Conservation (phyloP, 1,140 invertebrate species). For the Drosophila kohkoa region DNA sequence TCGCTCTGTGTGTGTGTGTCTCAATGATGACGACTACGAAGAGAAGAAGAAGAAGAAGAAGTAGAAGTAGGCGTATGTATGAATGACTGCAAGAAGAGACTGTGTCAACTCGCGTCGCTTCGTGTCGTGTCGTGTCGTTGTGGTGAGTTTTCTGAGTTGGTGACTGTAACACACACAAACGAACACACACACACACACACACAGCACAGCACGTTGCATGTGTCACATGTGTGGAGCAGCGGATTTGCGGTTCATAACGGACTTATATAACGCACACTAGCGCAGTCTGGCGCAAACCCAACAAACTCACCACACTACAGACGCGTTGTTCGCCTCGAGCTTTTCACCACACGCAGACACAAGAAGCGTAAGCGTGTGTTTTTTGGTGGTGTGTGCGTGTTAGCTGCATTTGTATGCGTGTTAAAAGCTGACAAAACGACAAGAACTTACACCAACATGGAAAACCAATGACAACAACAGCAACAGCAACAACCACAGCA, state of each 20-base stretch:
- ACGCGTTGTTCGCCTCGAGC: constrained; percentile 15
- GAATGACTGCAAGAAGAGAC: constrained; percentile 36
- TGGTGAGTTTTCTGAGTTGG: constrained; percentile 24
- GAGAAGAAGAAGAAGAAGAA: neutral
- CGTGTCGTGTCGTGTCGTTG: neutral
- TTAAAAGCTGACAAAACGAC: constrained; percentile 67
- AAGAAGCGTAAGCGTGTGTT: neutral
- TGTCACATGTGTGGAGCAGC: constrained; percentile 32
- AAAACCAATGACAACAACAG: constrained; percentile 26
- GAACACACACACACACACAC: no score
- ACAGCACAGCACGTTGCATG: constrained; percentile 11
- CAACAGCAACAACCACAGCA: constrained; percentile 31
- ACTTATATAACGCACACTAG: constrained; percentile 77
- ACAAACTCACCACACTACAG: constrained; percentile 11
- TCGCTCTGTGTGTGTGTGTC: neutral
- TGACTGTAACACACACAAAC: constrained; percentile 6
- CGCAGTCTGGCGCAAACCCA: constrained; percentile 35
- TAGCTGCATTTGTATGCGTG: constrained; percentile 61
- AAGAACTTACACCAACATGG: constrained; percentile 58
- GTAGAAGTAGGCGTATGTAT: constrained; percentile 15
- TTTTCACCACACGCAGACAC: constrained; percentile 37
- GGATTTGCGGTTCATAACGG: constrained; percentile 53
- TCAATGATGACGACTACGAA: constrained; percentile 1
- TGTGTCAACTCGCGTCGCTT: constrained; percentile 20
- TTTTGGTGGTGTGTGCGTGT: constrained; percentile 60